phyloP scores from a whole-genome alignment of 2,797 vertebrate genomes.

The Chelidonichthys spinosus region DNA sequence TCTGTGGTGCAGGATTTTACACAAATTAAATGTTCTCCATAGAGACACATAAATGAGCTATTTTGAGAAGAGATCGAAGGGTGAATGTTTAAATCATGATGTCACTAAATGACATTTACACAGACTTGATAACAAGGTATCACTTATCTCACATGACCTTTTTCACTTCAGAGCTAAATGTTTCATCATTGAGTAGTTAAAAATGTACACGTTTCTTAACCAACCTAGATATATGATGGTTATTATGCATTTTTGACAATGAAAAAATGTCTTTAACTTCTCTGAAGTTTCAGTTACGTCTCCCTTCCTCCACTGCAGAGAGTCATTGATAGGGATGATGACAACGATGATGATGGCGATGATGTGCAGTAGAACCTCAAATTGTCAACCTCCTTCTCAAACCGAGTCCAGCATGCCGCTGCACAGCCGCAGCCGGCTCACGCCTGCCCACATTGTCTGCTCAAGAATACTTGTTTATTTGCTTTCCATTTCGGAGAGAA shows the following conservation, averaged over 20 bases:
- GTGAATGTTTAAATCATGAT: neutral
- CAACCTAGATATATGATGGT: neutral
- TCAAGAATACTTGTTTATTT: constrained; percentile 81
- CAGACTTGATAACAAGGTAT: neutral
- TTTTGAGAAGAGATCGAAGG: neutral
- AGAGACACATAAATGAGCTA: neutral
- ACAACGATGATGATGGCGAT: constrained; percentile 32
- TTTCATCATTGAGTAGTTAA: neutral
- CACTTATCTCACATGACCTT: neutral
- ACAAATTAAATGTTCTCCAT: neutral
- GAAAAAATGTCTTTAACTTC: neutral
- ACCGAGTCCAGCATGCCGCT: constrained; percentile 55
- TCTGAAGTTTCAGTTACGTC: neutral
- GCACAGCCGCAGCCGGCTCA: constrained; percentile 52
- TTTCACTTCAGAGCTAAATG: neutral
- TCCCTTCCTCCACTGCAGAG: neutral
- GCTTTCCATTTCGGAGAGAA: constrained; percentile 73
- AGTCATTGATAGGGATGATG: constrained; percentile 29
- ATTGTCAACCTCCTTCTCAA: constrained; percentile 43
- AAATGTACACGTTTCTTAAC: neutral
- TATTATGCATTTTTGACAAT: neutral
- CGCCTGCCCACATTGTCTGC: constrained; percentile 71
- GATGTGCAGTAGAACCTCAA: constrained; percentile 44
- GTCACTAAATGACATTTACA: neutral
- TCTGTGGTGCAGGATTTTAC: neutral